A percentile compares a stretch with the other conserved stretches of the same genome.
Conservation (phyloP, 2,797 vertebrate genomes). For the Anas bernieri region DNA sequence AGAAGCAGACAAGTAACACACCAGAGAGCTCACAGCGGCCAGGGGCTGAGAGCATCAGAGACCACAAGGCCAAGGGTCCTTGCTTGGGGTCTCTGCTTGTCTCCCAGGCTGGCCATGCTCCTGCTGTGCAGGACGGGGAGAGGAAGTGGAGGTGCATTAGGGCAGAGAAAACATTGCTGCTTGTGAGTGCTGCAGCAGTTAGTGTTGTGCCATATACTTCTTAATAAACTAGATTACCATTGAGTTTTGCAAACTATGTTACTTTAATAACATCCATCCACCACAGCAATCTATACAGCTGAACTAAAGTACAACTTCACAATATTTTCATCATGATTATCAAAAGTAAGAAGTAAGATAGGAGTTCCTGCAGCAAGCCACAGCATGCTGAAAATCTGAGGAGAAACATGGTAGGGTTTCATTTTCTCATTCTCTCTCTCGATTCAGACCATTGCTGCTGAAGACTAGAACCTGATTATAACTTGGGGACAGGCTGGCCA, state of each 20-base stretch:
- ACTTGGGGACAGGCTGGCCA: too few species aligned
- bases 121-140: neutral
- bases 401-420: neutral
- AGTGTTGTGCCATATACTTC: neutral
- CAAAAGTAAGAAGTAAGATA: neutral
- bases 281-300: neutral
- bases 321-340: neutral
- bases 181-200: neutral
- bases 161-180: neutral
- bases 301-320: neutral
- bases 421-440: neutral
- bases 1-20: neutral
- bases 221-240: neutral
- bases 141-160: neutral
- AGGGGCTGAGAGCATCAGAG: neutral
- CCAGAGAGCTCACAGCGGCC: neutral
- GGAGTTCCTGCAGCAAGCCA: neutral
- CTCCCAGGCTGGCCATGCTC: neutral
- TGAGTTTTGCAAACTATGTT: neutral
- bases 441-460: neutral
- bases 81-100: accelerated
- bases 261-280: neutral
- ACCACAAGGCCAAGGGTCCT: neutral
- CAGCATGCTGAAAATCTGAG: neutral
- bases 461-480: neutral